Base-by-base conservation (phyloP, 2,113 vertebrate species). In the Anoplopoma fimbria region DNA sequence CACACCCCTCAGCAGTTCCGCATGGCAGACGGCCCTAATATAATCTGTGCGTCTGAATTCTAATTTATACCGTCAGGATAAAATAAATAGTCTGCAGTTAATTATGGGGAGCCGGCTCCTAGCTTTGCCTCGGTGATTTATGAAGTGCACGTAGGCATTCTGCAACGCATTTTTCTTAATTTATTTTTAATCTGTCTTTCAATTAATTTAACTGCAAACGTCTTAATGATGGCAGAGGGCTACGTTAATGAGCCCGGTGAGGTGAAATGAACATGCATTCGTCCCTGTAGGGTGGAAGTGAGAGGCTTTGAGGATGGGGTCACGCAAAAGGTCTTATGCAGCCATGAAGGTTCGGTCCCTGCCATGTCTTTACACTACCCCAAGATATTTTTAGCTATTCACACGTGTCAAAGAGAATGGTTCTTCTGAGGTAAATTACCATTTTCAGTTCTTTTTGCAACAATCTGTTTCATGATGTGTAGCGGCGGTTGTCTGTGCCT, bases 111-210 rank as follows among this genome's bases (percentile, higher is more conserved):
- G 96, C 95, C 95, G 82, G 95, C 95, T 96, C 96, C 94, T 94
- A 95, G 96, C 97, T 96, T 95, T 95, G 94, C 96, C 95, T 95
- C 40, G 95, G 88, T 99, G 98, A 99, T 99, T 98, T 98, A 99
- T 97, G 97, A 97, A 97, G 96, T 95, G 88, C 88, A 92, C 94
- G 95, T 94, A 93, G 92, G 95, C 95, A 95, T 97, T 96, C 95
- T 96, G 96, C 96, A 95, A 97, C 69, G 95, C 97, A 99, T 99
- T 99, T 97, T 97, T 99, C 97, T 97, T 98, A 98, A 98, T 99
- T 97, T 97, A 97, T 98, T 98, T 99, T 98, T 97, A 98, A 98
- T 98, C 96, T 97, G 97, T 96, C 96, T 97, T 97, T 98, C 97
- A 98, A 98, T 99, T 98, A 97, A 97, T 98, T 98, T 97, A 95